Evolutionary conservation across 2,797 vertebrate species (phyloP).

Genomic region (Squalus acanthias): DNA sequence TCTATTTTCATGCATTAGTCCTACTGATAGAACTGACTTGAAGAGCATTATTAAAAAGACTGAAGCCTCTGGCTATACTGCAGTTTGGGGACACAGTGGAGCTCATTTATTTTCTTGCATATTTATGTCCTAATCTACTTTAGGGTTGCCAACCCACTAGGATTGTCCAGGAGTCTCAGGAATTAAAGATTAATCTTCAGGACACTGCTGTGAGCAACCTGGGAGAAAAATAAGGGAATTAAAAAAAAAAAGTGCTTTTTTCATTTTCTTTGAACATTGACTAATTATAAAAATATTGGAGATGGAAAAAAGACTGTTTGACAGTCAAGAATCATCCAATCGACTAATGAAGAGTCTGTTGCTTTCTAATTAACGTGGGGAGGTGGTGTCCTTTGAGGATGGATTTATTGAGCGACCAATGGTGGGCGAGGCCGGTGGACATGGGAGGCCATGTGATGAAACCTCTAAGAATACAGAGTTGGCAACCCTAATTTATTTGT

Average conservation of each 20-base stretch:
- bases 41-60: constrained; percentile 23
- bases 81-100: not conserved
- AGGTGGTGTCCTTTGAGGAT: not conserved
- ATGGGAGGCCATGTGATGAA: not conserved
- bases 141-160: not conserved
- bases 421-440: not conserved
- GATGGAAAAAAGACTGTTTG: not conserved
- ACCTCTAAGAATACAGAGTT: not conserved
- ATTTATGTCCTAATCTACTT: not conserved
- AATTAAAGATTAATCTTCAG: not conserved
- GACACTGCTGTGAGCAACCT: not conserved
- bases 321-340: not conserved
- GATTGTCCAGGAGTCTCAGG: not conserved
- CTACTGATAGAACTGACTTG: constrained; percentile 38
- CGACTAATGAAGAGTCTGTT: not conserved
- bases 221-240: not conserved
- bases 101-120: constrained; percentile 2
- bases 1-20: constrained; percentile 36
- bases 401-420: not conserved
- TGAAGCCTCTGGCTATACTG: constrained; percentile 8
- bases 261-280: not conserved
- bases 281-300: not conserved
- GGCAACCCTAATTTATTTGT: no score
- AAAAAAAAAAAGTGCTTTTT: not conserved
- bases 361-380: not conserved